A percentile compares a stretch with the other conserved stretches of the same genome.
These are phyloP conservation scores for Channa striata DNA, from an alignment of 2,797 vertebrate species.

Conservation along the genomic window DNA sequence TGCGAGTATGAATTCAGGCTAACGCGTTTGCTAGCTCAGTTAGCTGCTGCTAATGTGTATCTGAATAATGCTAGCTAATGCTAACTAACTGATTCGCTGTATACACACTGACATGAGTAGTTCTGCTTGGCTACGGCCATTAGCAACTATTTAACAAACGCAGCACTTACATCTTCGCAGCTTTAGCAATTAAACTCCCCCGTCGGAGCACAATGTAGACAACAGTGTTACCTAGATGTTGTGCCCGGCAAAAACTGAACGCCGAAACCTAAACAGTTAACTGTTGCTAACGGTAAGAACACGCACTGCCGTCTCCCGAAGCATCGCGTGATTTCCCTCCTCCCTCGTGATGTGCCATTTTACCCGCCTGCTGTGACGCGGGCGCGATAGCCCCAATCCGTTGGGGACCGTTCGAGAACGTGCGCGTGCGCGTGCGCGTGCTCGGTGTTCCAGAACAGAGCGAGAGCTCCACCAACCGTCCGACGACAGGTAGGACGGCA, in stretches of 20 bases:
- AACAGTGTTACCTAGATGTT: slow-evolving; percentile 1
- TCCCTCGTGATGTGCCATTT: slow-evolving; percentile 54
- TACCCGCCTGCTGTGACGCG: slow-evolving; percentile 7
- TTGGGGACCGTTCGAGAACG: slow-evolving; percentile 53
- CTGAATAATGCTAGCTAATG: too few species aligned
- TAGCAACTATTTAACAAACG: slow-evolving; percentile 2
- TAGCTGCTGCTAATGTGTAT: too few species aligned
- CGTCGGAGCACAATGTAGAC: slow-evolving; percentile 23
- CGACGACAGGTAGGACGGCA: too few species aligned
- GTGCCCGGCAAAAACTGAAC: slow-evolving; percentile 28
- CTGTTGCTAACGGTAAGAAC: slow-evolving; percentile 33
- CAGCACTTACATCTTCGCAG: slow-evolving; percentile 74
- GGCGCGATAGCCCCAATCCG: background rate
- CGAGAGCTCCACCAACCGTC: slow-evolving; percentile 26
- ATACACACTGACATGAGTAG: slow-evolving; percentile 1
- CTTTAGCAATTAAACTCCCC: slow-evolving; percentile 39
- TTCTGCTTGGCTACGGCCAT: background rate
- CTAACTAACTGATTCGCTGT: slow-evolving; percentile 37
- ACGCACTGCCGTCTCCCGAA: slow-evolving; percentile 11
- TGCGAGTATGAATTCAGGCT: slow-evolving; percentile 38
- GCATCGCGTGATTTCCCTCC: slow-evolving; percentile 70
- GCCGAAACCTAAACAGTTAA: slow-evolving; percentile 64
- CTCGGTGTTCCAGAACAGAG: background rate
- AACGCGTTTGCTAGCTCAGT: slow-evolving; percentile 66
- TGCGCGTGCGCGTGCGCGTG: too few species aligned